These are phyloP conservation scores for Seira musarum DNA, from an alignment of 2,888 invertebrate genomes.

Conservation along the genomic window DNA sequence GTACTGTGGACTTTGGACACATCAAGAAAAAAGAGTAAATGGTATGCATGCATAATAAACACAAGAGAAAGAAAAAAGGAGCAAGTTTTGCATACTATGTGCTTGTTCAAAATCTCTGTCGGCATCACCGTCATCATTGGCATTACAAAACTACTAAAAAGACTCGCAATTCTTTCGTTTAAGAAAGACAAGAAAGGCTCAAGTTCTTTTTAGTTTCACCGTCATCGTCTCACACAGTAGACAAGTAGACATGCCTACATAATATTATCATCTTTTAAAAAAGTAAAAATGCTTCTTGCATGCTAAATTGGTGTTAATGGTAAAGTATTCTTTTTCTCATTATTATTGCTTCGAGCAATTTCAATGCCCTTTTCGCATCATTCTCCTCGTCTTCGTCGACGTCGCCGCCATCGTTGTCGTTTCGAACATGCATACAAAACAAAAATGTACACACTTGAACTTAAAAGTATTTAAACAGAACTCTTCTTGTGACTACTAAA, in stretches of 20 bases:
- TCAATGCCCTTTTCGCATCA: conserved; percentile 27
- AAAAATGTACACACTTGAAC: too few species aligned
- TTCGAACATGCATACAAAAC: too few species aligned
- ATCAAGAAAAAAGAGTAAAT: conserved; percentile 30
- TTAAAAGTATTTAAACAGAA: too few species aligned
- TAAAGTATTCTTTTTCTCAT: conserved; percentile 20
- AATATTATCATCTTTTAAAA: conserved; percentile 10
- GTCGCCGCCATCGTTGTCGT: too few species aligned
- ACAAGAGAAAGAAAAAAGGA: neutral
- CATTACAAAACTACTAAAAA: too few species aligned
- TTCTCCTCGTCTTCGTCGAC: too few species aligned
- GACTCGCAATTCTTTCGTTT: too few species aligned
- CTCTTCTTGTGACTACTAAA: too few species aligned
- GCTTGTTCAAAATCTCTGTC: neutral
- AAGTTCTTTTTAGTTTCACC: too few species aligned
- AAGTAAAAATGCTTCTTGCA: conserved; percentile 33
- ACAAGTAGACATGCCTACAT: too few species aligned
- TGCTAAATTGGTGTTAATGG: conserved; percentile 40
- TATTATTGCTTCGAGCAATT: conserved; percentile 33
- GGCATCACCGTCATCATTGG: neutral
- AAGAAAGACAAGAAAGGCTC: neutral
- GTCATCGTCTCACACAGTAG: too few species aligned
- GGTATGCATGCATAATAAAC: conserved; percentile 18
- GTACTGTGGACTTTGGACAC: conserved; percentile 15
- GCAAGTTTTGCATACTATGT: neutral